Percentiles rank a stretch among this genome's conserved stretches.
Conservation (phyloP, 1,140 invertebrate genomes). For the Procambarus virginalis region DNA sequence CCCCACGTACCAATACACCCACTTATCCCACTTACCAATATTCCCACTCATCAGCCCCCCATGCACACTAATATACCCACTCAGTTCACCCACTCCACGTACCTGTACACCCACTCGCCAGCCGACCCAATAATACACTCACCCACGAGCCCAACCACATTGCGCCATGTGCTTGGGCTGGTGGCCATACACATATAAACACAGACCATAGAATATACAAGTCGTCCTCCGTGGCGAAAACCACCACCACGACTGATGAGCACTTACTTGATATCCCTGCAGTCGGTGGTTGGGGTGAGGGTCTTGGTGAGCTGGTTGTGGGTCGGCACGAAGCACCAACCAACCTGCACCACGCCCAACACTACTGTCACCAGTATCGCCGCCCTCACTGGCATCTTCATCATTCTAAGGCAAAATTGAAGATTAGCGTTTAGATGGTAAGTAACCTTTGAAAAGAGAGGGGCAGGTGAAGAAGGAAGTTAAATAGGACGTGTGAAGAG, state of each 20-base stretch:
- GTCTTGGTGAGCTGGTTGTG: neutral
- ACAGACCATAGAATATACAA: too few species aligned
- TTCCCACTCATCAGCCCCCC: too few species aligned
- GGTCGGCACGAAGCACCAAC: neutral
- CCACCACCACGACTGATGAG: neutral
- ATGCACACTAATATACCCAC: too few species aligned
- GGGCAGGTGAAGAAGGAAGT: neutral
- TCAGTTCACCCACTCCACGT: too few species aligned
- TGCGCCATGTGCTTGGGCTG: too few species aligned
- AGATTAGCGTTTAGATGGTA: neutral
- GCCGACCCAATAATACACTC: too few species aligned
- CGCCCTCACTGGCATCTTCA: neutral
- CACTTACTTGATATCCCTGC: slow-evolving; percentile 14
- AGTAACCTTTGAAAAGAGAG: neutral
- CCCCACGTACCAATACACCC: too few species aligned
- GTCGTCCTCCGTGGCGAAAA: too few species aligned
- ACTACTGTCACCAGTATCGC: neutral
- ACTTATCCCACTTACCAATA: too few species aligned
- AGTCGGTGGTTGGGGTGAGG: neutral
- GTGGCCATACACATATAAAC: too few species aligned
- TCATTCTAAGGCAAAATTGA: neutral
- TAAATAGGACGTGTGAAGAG: neutral
- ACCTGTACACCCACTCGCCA: too few species aligned
- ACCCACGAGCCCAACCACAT: too few species aligned
- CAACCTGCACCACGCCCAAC: slow-evolving; percentile 1